Conservation (phyloP, 2,113 vertebrate genomes). For the Pterocles gutturalis region DNA sequence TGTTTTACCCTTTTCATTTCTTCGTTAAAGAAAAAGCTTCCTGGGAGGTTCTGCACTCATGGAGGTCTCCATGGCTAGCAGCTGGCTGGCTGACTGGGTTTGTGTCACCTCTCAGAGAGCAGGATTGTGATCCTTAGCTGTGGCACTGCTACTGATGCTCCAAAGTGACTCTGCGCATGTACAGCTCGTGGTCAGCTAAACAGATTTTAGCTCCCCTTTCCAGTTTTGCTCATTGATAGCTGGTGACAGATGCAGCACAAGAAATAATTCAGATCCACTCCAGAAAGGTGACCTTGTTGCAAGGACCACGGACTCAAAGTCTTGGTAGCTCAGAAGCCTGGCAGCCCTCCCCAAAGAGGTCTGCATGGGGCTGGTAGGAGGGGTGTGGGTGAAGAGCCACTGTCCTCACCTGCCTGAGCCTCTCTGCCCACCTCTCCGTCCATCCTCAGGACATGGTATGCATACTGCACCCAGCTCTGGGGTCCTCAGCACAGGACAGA, state of each 20-base stretch:
- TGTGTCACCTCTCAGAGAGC: neutral
- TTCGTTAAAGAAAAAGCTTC: neutral
- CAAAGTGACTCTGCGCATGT: fast-evolving
- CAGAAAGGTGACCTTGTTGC: neutral
- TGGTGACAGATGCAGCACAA: neutral
- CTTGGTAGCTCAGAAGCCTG: neutral
- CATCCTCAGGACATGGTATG: neutral
- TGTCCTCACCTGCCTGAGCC: neutral
- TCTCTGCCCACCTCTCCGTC: neutral
- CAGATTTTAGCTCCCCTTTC: neutral
- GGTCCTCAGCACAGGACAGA: no score
- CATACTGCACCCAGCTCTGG: no score
- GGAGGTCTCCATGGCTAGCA: neutral
- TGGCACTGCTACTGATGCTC: neutral
- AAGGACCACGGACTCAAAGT: neutral
- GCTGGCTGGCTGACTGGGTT: neutral
- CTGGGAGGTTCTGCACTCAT: neutral
- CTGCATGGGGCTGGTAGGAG: neutral
- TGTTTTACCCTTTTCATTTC: neutral
- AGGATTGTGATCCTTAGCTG: fast-evolving
- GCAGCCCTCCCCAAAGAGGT: neutral
- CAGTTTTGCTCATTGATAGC: neutral
- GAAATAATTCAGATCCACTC: neutral
- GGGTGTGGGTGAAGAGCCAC: neutral
- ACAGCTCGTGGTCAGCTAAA: neutral